Percentiles rank a stretch among this genome's conserved stretches.
Conservation (phyloP, 2,797 vertebrate species). For the Balearica regulorum region DNA sequence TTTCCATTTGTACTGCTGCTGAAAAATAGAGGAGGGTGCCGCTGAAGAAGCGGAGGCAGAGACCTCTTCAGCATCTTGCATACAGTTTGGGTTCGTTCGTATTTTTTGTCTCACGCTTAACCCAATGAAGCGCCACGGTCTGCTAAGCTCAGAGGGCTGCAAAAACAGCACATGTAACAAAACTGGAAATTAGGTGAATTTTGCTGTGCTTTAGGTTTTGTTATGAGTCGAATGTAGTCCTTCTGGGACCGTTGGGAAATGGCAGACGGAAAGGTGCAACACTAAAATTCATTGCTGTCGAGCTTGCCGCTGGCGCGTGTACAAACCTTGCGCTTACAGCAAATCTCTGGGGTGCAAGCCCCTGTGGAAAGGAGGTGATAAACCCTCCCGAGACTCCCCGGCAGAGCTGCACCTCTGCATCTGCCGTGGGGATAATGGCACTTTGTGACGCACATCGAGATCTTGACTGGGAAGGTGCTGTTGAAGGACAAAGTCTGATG, state of each 20-base stretch:
- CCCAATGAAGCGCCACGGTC: rapidly evolving
- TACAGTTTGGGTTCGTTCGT: background rate
- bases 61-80: background rate
- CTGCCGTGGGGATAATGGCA: background rate
- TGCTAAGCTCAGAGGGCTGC: background rate
- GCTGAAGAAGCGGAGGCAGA: background rate
- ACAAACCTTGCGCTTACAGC: background rate
- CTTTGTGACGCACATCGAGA: background rate
- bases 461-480: background rate
- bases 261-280: background rate
- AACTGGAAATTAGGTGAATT: background rate
- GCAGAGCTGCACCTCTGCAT: background rate
- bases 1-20: background rate
- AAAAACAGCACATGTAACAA: background rate
- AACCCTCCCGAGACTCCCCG: background rate
- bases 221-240: background rate
- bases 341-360: background rate
- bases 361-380: background rate
- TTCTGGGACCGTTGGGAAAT: background rate
- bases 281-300: background rate
- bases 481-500: constrained; percentile 15
- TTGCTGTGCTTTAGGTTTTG: background rate
- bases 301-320: background rate
- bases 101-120: background rate
- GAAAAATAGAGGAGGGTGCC: background rate